Conservation (phyloP, 2,797 vertebrate species). For the Cirrhinus mrigala region DNA sequence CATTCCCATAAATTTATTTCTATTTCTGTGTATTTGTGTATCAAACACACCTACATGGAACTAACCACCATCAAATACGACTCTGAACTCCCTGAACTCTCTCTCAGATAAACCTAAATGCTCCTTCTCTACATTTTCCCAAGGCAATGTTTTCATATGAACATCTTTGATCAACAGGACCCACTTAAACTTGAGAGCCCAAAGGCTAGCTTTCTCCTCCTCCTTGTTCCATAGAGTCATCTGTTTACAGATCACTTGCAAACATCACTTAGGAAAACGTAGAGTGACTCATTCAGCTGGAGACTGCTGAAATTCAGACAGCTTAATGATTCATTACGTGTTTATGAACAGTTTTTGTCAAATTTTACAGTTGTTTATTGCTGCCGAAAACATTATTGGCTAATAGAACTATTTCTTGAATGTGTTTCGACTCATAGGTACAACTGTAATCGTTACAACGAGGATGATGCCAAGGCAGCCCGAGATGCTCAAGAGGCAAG, state of each 20-base stretch:
- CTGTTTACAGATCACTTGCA: slow-evolving; percentile 14
- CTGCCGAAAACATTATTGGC: not conserved
- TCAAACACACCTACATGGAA: not conserved
- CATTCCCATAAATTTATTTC: not conserved
- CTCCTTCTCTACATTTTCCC: not conserved
- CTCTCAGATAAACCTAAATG: not conserved
- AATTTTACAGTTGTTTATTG: not conserved
- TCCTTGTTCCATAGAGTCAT: slow-evolving; percentile 19
- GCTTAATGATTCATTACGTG: not conserved
- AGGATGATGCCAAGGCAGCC: slow-evolving; percentile 99
- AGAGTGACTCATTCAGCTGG: slow-evolving; percentile 18
- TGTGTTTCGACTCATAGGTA: slow-evolving; percentile 83
- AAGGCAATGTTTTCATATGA: not conserved
- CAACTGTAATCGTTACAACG: slow-evolving; percentile 99
- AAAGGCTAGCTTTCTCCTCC: not conserved
- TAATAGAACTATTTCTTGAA: slow-evolving; percentile 6
- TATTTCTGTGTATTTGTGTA: not conserved
- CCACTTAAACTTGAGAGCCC: not conserved
- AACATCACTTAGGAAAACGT: slow-evolving; percentile 17
- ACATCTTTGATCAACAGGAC: not conserved
- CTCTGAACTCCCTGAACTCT: slow-evolving; percentile 2
- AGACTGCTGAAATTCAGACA: not conserved
- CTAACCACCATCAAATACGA: not conserved
- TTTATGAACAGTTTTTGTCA: not conserved
- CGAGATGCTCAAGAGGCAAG: slow-evolving; percentile 97